phyloP scores from a whole-genome alignment of 1,140 invertebrate genomes.

The Vanessa atalanta region DNA sequence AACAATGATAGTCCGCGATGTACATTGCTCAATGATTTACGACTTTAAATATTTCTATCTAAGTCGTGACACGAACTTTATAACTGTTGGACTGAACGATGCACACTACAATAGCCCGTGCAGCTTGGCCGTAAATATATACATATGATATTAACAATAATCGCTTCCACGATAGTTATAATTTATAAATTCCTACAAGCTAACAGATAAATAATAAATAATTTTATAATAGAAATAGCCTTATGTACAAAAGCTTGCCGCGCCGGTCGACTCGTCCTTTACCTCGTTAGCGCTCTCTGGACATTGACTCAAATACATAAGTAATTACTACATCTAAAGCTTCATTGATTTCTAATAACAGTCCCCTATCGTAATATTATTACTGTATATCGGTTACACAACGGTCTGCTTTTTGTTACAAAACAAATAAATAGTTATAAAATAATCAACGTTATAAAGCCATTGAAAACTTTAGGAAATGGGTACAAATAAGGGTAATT shows the following conservation, averaged over 20 bases:
- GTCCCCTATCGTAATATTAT: constrained; percentile 56
- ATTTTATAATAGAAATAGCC: constrained; percentile 64
- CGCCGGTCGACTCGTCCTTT: constrained; percentile 48
- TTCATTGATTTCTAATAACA: constrained; percentile 58
- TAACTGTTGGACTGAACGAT: neutral
- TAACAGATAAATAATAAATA: constrained; percentile 79
- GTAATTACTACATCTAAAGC: constrained; percentile 52
- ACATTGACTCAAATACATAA: constrained; percentile 37
- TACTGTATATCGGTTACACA: constrained; percentile 49
- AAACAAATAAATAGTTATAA: constrained; percentile 45
- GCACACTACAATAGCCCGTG: constrained; percentile 12
- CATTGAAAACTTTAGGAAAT: constrained; percentile 52
- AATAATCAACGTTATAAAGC: constrained; percentile 45
- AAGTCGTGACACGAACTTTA: neutral
- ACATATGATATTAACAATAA: constrained; percentile 60
- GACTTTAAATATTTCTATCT: neutral
- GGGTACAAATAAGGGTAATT: constrained; percentile 59
- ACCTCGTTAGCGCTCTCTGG: constrained; percentile 41
- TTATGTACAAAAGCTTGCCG: constrained; percentile 75
- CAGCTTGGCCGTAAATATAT: constrained; percentile 47
- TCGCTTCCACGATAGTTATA: constrained; percentile 51
- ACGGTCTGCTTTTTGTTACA: constrained; percentile 35
- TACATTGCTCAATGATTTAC: constrained; percentile 6
- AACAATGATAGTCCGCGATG: constrained; percentile 47
- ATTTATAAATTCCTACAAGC: constrained; percentile 59